These are phyloP conservation scores for Dryococelus australis DNA, from an alignment of 2,888 invertebrate species.

Conservation along the genomic window DNA sequence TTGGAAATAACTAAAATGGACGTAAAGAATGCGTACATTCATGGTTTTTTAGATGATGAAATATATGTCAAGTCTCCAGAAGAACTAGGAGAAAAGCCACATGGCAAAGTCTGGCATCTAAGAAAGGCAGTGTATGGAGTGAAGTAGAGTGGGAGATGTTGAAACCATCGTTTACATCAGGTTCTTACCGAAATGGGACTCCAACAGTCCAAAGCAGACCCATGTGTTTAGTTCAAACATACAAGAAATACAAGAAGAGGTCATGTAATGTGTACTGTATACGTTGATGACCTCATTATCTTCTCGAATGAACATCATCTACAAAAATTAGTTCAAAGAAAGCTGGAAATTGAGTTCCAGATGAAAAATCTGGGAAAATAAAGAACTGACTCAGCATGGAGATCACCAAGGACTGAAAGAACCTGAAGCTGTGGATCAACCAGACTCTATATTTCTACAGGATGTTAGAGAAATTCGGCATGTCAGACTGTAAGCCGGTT, in stretches of 20 bases:
- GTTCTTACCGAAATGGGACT: not conserved
- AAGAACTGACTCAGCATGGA: not conserved
- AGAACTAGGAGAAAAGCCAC: not conserved
- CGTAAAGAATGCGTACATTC: not conserved
- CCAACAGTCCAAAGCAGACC: not conserved
- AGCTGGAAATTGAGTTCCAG: not conserved
- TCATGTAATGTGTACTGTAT: not conserved
- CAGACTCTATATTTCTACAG: not conserved
- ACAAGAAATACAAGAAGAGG: not conserved
- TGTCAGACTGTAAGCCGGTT: too few species aligned
- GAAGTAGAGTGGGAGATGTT: constrained; percentile 13
- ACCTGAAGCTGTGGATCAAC: not conserved
- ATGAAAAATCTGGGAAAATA: not conserved
- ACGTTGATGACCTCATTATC: not conserved
- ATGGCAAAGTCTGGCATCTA: not conserved
- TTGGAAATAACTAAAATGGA: too few species aligned
- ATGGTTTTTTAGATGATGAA: not conserved
- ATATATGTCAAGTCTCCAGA: constrained; percentile 18
- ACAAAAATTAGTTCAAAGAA: not conserved
- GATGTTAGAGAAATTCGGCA: not conserved
- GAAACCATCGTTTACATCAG: not conserved
- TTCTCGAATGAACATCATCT: not conserved
- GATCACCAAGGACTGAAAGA: not conserved
- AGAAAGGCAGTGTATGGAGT: not conserved
- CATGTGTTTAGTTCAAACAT: not conserved